Evolutionary conservation across 2,797 vertebrate species (phyloP), one percentile per base, ranked within the genome.

Genomic region (Syncerus caffer): DNA sequence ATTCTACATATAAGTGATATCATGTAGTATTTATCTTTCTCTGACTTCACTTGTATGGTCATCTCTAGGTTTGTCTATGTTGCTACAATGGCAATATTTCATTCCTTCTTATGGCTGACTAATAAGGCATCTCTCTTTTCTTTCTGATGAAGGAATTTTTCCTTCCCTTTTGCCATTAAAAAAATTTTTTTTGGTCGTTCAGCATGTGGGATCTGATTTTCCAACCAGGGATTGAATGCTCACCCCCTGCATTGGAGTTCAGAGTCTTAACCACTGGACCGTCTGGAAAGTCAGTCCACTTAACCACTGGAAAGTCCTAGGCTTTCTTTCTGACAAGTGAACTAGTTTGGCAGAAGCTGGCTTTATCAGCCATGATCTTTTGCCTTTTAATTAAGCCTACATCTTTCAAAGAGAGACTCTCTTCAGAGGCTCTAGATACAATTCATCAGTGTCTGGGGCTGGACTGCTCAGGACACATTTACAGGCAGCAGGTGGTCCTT

Each of bases 311-410:
- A 42, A 74, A 42, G 12, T 42, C 71, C 38, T 25, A 3, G 7
- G 34, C 23, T 74, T 42, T 42, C 64, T 71, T 67, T 95, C 78
- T 95, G 51, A 92, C 58, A 80, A 84, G 58, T 71, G 19, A 79
- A 78, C 67, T 60, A 51, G n/a, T 89, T 50, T 51, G 53, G 23
- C 50, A 83, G 86, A 93, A 83, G 47, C 85, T 86, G 42, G 47
- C 80, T 83, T 78, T 45, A 51, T 78, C 47, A 85, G 45, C 34
- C 50, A 8, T 50, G n/a, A 38, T 71, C 57, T 45, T 94, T 94
- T 50, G 60, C 67, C 23, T 38, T 47, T 85, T 74, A 84, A 42
- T 93, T 93, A 79, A 82, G 31, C 57, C 71, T 55, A 23, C 4
- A 38, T 85, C 74, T 84, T 85, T 92, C 71, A 89, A 34, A 60